phyloP scores from a whole-genome alignment of 2,888 invertebrate genomes.

The Melolontha melolontha region DNA sequence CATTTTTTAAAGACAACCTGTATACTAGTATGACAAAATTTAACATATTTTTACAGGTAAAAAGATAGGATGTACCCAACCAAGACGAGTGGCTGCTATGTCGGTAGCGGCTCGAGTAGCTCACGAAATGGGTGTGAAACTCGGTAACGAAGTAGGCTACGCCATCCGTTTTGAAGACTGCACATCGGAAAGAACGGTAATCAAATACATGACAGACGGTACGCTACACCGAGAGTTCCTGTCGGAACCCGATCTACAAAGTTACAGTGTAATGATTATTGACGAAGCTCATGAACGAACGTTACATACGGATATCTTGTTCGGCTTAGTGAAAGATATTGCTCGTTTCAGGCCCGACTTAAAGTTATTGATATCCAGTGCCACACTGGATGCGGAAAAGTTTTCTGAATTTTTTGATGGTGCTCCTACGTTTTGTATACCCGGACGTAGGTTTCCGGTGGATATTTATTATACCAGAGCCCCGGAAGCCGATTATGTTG shows the following conservation, averaged over 20 bases:
- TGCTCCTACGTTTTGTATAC: conserved; percentile 97
- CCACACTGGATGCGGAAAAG: conserved; percentile 97
- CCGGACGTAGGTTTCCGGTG: conserved; percentile 94
- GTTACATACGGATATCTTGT: conserved; percentile 97
- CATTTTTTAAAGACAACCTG: too few relatives aligned
- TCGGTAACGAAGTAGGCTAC: conserved; percentile 92
- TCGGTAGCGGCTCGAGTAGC: conserved; percentile 99
- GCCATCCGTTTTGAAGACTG: conserved; percentile 99
- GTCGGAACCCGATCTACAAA: conserved; percentile 94
- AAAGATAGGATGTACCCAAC: conserved; percentile 97
- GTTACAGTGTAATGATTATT: conserved; percentile 98
- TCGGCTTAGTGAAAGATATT: conserved; percentile 97
- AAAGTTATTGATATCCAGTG: conserved; percentile 96
- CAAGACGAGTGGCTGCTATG: conserved; percentile 98
- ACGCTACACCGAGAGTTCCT: conserved; percentile 97
- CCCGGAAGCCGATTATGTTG: conserved; percentile 98
- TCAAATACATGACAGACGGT: conserved; percentile 99
- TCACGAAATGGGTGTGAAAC: conserved; percentile 96
- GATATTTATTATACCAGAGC: conserved; percentile 99
- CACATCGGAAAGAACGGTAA: conserved; percentile 94
- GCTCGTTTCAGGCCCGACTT: conserved; percentile 92
- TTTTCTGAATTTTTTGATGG: conserved; percentile 99
- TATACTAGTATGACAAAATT: too few relatives aligned
- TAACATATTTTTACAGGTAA: conserved; percentile 64
- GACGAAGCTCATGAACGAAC: conserved; percentile 99